Conservation (phyloP, 1,140 invertebrate species). For the Leptinotarsa lineolata region DNA sequence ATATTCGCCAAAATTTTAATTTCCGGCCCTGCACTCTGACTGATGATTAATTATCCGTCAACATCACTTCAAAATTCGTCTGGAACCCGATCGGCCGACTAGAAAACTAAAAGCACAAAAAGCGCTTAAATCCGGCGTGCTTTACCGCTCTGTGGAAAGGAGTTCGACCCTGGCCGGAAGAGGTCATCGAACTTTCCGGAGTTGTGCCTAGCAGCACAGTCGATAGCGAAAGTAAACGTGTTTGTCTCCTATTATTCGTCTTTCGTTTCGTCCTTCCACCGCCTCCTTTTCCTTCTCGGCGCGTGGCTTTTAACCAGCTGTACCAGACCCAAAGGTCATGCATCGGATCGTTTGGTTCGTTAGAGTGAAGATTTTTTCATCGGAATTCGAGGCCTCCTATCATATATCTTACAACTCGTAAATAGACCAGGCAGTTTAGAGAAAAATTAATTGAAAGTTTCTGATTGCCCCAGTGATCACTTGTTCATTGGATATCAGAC, state of each 20-base stretch:
- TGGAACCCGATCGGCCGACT: too few species aligned
- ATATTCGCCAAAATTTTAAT: too few species aligned
- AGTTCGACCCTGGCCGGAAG: slow-evolving; percentile 4
- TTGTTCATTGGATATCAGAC: too few species aligned
- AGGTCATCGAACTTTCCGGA: background rate
- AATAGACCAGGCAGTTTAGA: too few species aligned
- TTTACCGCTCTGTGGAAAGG: background rate
- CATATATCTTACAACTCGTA: too few species aligned
- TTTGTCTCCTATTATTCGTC: slow-evolving; percentile 6
- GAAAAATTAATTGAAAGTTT: too few species aligned
- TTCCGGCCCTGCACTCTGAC: too few species aligned
- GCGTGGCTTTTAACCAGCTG: background rate
- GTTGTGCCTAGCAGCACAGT: slow-evolving; percentile 4
- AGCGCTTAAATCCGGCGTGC: too few species aligned
- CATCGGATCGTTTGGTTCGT: slow-evolving; percentile 2
- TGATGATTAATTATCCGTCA: too few species aligned
- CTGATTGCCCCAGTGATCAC: too few species aligned
- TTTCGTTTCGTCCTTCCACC: background rate
- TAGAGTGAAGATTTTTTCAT: background rate
- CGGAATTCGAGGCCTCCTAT: background rate
- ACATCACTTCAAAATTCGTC: too few species aligned
- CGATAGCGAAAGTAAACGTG: slow-evolving; percentile 5
- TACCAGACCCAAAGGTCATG: background rate
- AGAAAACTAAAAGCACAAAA: too few species aligned
- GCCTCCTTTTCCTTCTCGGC: background rate